These are phyloP conservation scores for Pseudorasbora parva DNA, from an alignment of 2,113 vertebrate species.

Conservation along the genomic window DNA sequence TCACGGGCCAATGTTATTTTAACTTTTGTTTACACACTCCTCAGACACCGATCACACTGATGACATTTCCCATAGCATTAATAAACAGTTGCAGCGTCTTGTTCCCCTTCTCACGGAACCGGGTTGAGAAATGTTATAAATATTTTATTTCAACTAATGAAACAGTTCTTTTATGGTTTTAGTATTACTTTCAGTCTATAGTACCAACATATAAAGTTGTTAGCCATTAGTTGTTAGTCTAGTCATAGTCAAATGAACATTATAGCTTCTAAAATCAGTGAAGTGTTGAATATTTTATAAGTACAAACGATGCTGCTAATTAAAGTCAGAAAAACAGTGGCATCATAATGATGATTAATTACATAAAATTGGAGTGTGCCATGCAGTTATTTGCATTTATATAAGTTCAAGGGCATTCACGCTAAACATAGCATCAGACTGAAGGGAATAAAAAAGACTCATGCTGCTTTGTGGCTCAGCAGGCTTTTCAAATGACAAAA, in stretches of 20 bases:
- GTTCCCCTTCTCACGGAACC: too few species aligned
- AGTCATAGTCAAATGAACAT: background rate
- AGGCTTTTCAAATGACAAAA: slow-evolving; percentile 11
- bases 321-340: background rate
- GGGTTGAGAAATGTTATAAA: too few species aligned
- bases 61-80: too few species aligned
- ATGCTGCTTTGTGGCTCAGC: background rate
- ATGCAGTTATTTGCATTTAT: background rate
- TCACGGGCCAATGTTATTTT: too few species aligned
- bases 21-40: too few species aligned
- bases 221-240: background rate
- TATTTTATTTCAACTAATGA: too few species aligned
- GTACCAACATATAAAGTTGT: background rate
- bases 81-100: too few species aligned
- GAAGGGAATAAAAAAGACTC: background rate
- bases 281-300: slow-evolving; percentile 28
- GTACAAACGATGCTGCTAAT: slow-evolving; percentile 7
- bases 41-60: too few species aligned
- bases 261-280: background rate
- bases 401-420: background rate
- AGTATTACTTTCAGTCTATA: too few species aligned
- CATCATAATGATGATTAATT: slow-evolving; percentile 6
- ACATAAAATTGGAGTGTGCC: slow-evolving; percentile 31
- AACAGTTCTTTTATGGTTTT: too few species aligned
- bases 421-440: slow-evolving; percentile 7